phyloP scores from a whole-genome alignment of 2,888 invertebrate species.

The Zonitis immaculata region DNA sequence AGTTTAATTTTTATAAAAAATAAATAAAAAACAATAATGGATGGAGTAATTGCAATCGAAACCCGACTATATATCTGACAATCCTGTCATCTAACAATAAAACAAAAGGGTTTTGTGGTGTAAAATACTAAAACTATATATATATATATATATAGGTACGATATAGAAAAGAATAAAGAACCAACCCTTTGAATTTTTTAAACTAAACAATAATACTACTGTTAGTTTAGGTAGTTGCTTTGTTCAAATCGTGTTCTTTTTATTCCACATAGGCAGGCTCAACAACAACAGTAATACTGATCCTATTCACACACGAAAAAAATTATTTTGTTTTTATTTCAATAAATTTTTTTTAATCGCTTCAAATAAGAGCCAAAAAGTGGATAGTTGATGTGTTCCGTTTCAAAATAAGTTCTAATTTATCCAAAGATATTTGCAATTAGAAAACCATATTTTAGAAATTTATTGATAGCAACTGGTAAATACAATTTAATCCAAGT shows the following conservation, averaged over 20 bases:
- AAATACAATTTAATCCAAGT: constrained; percentile 28
- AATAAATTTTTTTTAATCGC: too few species aligned
- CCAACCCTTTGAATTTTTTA: constrained; percentile 31
- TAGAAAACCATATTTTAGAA: background rate
- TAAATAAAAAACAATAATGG: background rate
- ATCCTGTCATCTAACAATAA: constrained; percentile 28
- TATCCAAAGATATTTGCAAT: background rate
- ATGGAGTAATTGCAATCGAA: constrained; percentile 6
- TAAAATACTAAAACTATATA: constrained; percentile 31
- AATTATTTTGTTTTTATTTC: background rate
- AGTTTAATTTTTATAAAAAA: background rate
- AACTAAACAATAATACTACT: constrained; percentile 25
- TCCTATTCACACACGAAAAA: background rate
- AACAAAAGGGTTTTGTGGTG: constrained; percentile 32
- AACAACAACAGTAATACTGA: background rate
- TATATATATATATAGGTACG: too few species aligned
- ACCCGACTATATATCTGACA: constrained; percentile 18
- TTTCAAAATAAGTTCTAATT: too few species aligned
- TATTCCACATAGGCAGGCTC: constrained; percentile 17
- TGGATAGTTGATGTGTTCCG: background rate
- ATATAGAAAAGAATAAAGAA: constrained; percentile 17
- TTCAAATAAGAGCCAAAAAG: too few species aligned
- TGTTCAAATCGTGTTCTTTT: constrained; percentile 23
- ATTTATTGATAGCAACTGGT: background rate
- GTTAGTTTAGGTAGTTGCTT: constrained; percentile 27